phyloP scores from a whole-genome alignment of 2,113 vertebrate species.

The Trichomycterus rosablanca region DNA sequence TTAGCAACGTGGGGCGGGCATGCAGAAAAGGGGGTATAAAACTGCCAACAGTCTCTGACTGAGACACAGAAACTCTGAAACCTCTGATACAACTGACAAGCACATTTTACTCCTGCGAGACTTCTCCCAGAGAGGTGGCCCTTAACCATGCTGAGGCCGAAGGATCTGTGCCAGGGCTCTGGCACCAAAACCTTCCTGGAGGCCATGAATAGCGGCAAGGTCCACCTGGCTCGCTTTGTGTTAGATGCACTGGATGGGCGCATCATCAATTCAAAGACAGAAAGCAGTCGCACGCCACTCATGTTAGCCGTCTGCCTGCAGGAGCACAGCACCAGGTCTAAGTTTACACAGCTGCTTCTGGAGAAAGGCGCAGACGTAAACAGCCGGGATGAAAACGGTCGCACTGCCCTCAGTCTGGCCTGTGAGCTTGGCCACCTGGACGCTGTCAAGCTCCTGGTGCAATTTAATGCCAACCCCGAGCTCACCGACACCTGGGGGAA shows the following conservation, averaged over 20 bases:
- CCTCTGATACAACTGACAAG: constrained; percentile 18
- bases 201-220: constrained; percentile 82
- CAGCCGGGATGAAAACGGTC: constrained; percentile 75
- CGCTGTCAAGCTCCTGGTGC: constrained; percentile 79
- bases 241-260: constrained; percentile 83
- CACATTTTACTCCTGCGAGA: constrained; percentile 37
- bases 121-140: constrained; percentile 27
- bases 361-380: constrained; percentile 83
- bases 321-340: constrained; percentile 68
- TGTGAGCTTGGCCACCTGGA: constrained; percentile 82
- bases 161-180: constrained; percentile 81
- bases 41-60: constrained; percentile 55
- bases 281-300: constrained; percentile 79
- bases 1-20: constrained; percentile 68
- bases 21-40: constrained; percentile 70
- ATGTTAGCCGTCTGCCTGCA: constrained; percentile 79
- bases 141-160: constrained; percentile 76
- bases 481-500: constrained; percentile 77
- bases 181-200: constrained; percentile 84
- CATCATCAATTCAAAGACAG: constrained; percentile 81
- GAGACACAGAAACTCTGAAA: constrained; percentile 61
- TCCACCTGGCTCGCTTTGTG: constrained; percentile 84
- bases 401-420: constrained; percentile 79
- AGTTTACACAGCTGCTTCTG: constrained; percentile 78
- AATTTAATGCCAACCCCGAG: constrained; percentile 82